Conservation (phyloP, 2,797 vertebrate genomes). For the Lepilemur ruficaudatus region DNA sequence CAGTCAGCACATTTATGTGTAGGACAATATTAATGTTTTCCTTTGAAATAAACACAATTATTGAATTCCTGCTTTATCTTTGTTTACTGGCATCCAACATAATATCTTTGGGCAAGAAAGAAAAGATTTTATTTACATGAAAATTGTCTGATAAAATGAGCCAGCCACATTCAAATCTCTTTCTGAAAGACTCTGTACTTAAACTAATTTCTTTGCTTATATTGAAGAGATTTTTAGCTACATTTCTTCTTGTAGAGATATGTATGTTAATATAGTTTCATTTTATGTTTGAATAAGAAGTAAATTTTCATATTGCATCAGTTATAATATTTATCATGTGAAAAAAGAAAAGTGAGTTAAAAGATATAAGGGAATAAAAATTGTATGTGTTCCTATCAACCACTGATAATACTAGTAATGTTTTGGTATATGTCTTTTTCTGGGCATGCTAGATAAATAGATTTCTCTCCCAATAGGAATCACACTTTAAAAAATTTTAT, state of each 20-base stretch:
- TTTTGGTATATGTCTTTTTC: neutral
- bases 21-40: neutral
- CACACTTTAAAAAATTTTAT: neutral
- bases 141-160: constrained; percentile 41
- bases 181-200: neutral
- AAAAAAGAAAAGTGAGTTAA: constrained; percentile 20
- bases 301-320: neutral
- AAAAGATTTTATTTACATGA: constrained; percentile 31
- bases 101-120: constrained; percentile 8
- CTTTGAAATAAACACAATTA: neutral
- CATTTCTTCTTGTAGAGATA: neutral
- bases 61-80: constrained; percentile 26
- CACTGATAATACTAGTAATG: neutral
- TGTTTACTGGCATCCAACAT: neutral
- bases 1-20: neutral
- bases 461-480: neutral
- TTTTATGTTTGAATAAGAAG: neutral
- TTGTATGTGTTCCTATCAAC: neutral
- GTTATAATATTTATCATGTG: neutral
- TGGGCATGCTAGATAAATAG: neutral
- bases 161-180: neutral
- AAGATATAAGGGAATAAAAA: constrained; percentile 16
- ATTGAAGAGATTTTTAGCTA: neutral
- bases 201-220: constrained; percentile 36
- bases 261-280: neutral